phyloP scores from a whole-genome alignment of 2,113 vertebrate species.

The Drymodes brunneopygia region DNA sequence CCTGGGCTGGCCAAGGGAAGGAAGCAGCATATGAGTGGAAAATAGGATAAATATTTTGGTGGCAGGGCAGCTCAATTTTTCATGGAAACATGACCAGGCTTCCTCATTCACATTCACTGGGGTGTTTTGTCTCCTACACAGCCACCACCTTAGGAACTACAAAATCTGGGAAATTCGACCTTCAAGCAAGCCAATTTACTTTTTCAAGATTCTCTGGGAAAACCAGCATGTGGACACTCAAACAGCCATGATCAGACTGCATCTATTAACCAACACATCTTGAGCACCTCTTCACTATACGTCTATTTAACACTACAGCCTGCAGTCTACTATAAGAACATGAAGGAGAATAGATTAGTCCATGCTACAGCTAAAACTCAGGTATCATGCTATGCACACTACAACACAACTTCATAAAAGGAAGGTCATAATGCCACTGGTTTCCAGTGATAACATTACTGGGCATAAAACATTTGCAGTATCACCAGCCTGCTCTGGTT shows the following conservation, averaged over 20 bases:
- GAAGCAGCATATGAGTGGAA: neutral
- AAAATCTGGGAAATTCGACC: neutral
- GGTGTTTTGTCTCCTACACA: neutral
- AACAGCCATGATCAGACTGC: neutral
- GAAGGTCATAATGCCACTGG: neutral
- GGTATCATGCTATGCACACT: neutral
- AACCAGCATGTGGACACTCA: neutral
- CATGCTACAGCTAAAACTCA: neutral
- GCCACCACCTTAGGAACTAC: neutral
- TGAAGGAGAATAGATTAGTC: neutral
- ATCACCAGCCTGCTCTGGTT: neutral
- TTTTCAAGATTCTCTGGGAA: neutral
- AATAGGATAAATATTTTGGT: neutral
- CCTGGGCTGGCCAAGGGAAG: neutral
- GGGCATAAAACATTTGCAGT: neutral
- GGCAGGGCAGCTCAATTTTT: neutral
- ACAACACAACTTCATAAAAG: neutral
- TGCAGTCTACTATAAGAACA: neutral
- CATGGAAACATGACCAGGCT: neutral
- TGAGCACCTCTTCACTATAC: neutral
- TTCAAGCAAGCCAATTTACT: neutral
- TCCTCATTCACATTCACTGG: neutral
- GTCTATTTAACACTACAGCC: neutral
- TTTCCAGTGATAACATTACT: neutral
- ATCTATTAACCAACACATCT: accelerated